Base-by-base conservation (phyloP, 35 echinoderm and acorn worm species). In the Acanthaster planci region DNA sequence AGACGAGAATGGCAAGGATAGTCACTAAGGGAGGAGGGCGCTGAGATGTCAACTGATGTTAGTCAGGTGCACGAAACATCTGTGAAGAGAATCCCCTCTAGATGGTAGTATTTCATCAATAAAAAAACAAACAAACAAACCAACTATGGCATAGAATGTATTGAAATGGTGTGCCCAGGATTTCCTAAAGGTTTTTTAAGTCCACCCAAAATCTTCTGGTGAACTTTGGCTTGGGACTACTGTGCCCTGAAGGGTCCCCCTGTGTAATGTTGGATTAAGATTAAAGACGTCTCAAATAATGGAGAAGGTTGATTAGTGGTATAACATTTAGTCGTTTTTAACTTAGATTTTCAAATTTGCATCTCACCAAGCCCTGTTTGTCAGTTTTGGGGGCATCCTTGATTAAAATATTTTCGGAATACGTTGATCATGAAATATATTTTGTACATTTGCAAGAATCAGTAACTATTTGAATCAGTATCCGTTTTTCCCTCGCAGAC, bases 371-470 rank as follows among this genome's bases (percentile, higher is more conserved):
- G 64, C 34, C 64, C 0, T 35, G 14, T 23, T 14, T 19, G n/a
- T 26, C 5, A 35, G 14, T 72, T 23, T 72, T 72, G 14, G 19
- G 64, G 26, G 14, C 30, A 10, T 72, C 30, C 23, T 34, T 12
- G 27, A 59, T 59, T 59, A 10, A 72, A 31, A 34, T 8, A 72
- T 72, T 1, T 72, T 72, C 34, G 23, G 34, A 72, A 27, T 21
- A 27, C 64, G 34, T 23, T 8, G 34, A 22, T 72, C 26, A 31
- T 31, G 34, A 29, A 26, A 72, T 72, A 72, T 72, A 31, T 72
- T 72, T 72, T 59, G 56, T 59, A 59, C 56, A 59, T 59, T 72
- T 72, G 64, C 64, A 72, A 72, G n/a, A 26, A 30, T 72, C 29
- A 31, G 60, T 6, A 31, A 72, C 23, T 34, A 72, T 10, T 14